Percentiles rank a stretch among this genome's conserved stretches.
Conservation (phyloP, 2,888 invertebrate species). For the Pristionchus arcanus region DNA sequence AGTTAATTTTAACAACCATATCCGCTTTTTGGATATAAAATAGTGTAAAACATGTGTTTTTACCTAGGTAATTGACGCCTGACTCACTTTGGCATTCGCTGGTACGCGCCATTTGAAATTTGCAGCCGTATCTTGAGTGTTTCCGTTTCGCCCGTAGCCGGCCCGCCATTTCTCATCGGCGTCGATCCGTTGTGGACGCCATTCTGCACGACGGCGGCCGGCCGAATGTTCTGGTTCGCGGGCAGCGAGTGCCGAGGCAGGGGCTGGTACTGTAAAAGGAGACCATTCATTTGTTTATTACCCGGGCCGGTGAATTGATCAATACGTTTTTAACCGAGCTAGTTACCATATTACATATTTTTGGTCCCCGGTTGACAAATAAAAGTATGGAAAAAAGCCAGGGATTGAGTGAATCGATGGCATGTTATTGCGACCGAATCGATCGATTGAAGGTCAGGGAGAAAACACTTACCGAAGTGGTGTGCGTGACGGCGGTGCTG, state of each 20-base stretch:
- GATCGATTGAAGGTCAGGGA: conserved; percentile 46
- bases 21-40: too few species aligned
- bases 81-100: conserved; percentile 21
- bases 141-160: neutral
- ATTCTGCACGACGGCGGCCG: neutral
- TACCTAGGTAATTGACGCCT: neutral
- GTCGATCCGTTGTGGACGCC: neutral
- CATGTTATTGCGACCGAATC: neutral
- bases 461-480: neutral
- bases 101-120: neutral
- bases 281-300: too few species aligned
- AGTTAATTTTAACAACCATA: too few species aligned
- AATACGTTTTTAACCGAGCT: too few species aligned
- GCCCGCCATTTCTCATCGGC: neutral
- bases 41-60: too few species aligned
- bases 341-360: too few species aligned
- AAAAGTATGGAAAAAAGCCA: too few species aligned
- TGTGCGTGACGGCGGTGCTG: conserved; percentile 24
- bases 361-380: too few species aligned
- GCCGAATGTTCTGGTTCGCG: neutral
- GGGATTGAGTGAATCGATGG: neutral
- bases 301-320: too few species aligned
- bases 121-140: conserved; percentile 6
- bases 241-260: neutral
- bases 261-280: conserved; percentile 24